Evolutionary conservation across 2,113 vertebrate genomes (phyloP).

Genomic region (Scortum barcoo): DNA sequence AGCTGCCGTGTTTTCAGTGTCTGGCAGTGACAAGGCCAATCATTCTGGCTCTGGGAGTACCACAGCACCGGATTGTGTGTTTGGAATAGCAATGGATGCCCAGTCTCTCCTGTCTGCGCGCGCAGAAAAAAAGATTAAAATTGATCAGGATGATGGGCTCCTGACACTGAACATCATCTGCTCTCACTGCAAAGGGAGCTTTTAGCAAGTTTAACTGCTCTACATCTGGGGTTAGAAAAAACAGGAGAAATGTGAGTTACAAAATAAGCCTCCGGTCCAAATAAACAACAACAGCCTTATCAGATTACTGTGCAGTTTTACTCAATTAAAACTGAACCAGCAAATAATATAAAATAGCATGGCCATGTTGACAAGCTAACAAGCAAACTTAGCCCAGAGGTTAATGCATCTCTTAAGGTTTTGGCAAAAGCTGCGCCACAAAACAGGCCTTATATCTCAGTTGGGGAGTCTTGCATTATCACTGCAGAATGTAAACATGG

Average conservation of each 20-base stretch:
- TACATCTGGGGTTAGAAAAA: constrained; percentile 17
- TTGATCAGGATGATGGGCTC: constrained; percentile 23
- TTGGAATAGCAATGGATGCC: constrained; percentile 56
- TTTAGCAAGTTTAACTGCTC: constrained; percentile 36
- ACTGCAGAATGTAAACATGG: constrained; percentile 56
- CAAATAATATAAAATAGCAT: constrained; percentile 17
- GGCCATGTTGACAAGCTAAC: constrained; percentile 44
- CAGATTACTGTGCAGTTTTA: constrained; percentile 53
- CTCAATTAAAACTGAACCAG: constrained; percentile 48
- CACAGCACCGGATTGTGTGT: constrained; percentile 39
- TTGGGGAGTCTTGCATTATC: constrained; percentile 20
- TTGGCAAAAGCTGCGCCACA: constrained; percentile 33
- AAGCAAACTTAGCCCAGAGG: constrained; percentile 28
- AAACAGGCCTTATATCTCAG: constrained; percentile 22
- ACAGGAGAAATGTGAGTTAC: constrained; percentile 20
- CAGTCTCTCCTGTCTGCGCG: constrained; percentile 25
- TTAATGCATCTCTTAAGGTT: constrained; percentile 49
- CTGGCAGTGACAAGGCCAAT: constrained; percentile 53
- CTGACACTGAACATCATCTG: constrained; percentile 30
- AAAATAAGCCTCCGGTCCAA: constrained; percentile 39
- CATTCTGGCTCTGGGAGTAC: constrained; percentile 46
- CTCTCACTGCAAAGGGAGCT: constrained; percentile 28
- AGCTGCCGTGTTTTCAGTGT: constrained; percentile 53
- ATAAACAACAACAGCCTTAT: constrained; percentile 35
- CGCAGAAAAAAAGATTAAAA: constrained; percentile 36